phyloP scores from a whole-genome alignment of 2,113 vertebrate species.

The Anser cygnoides region DNA sequence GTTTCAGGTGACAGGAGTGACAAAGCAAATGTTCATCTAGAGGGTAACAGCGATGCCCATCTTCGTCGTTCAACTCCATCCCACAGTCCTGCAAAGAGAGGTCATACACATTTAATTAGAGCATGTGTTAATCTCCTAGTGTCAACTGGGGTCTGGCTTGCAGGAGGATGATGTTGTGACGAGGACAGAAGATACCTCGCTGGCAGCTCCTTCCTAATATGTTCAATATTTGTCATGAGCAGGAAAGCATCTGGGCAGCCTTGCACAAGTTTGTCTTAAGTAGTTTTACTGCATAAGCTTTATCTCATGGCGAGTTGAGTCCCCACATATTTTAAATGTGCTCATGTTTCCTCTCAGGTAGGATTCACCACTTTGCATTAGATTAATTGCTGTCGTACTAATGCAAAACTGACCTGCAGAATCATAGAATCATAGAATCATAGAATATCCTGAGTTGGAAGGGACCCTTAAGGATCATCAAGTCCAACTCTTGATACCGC shows the following conservation, averaged over 20 bases:
- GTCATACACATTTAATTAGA: neutral
- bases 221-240: neutral
- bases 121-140: neutral
- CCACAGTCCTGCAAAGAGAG: conserved; percentile 85
- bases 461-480: too few relatives aligned
- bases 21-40: conserved; percentile 91
- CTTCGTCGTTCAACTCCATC: conserved; percentile 93
- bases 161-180: neutral
- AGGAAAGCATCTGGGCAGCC: neutral
- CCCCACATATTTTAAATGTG: neutral
- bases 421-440: too few relatives aligned
- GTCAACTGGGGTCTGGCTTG: neutral
- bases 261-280: neutral
- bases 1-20: conserved; percentile 91
- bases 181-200: neutral
- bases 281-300: neutral
- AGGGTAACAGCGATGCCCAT: conserved; percentile 94
- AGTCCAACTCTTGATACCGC: too few relatives aligned
- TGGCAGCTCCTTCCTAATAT: neutral
- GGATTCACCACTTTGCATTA: neutral
- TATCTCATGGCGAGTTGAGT: neutral
- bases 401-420: neutral
- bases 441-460: too few relatives aligned
- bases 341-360: neutral
- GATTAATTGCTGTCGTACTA: neutral